Percentiles rank a stretch among this genome's conserved stretches.
Conservation (phyloP, 2,113 vertebrate species). For the Psephotus haematonotus region DNA sequence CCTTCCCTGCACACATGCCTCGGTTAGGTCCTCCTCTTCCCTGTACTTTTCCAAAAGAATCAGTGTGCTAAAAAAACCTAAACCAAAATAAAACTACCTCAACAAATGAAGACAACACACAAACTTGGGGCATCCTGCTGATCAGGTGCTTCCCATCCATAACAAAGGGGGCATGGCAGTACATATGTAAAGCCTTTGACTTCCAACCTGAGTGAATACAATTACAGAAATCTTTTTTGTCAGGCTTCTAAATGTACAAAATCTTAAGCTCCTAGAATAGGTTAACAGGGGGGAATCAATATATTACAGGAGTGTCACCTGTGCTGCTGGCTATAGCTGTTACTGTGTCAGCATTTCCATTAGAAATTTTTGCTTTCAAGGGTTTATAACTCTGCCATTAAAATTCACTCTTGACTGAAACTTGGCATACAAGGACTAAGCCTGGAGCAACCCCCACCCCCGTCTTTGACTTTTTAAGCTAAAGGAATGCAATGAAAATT, state of each 20-base stretch:
- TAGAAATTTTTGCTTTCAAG: conserved; percentile 51
- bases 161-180: background rate
- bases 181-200: background rate
- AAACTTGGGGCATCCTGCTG: background rate
- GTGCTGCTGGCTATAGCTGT: conserved; percentile 42
- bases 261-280: background rate
- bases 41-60: background rate
- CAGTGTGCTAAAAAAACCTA: background rate
- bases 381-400: conserved; percentile 57
- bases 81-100: background rate
- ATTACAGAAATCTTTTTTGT: background rate
- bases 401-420: conserved; percentile 57
- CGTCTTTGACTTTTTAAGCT: background rate
- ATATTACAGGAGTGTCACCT: conserved; percentile 34
- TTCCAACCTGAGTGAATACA: background rate
- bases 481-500: conserved; percentile 58
- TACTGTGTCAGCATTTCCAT: conserved; percentile 63
- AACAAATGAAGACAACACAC: background rate
- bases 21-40: background rate
- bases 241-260: background rate
- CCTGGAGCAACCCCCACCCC: conserved; percentile 8
- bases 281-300: conserved; percentile 33
- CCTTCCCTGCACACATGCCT: background rate
- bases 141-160: background rate
- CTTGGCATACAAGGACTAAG: conserved; percentile 45